A percentile compares a stretch with the other conserved stretches of the same genome.
Evolutionary conservation across 2,888 invertebrate species (phyloP).

Genomic region (Eupeodes latifasciatus): DNA sequence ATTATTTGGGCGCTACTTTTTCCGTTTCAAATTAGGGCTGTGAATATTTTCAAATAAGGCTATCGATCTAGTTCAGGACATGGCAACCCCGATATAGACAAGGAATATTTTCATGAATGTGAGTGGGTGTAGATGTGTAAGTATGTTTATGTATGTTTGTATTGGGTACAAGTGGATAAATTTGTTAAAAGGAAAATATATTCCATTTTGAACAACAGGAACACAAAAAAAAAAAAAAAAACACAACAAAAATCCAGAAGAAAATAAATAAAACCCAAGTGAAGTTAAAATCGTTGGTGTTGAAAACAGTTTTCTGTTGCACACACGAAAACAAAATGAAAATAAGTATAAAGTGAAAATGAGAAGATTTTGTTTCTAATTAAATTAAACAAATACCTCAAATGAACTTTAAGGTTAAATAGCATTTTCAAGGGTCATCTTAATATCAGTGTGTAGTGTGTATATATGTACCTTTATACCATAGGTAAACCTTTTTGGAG

Average conservation of each 20-base stretch:
- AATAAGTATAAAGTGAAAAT: constrained; percentile 19
- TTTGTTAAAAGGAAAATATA: constrained; percentile 35
- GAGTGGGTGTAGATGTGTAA: not conserved
- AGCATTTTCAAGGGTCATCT: constrained; percentile 65
- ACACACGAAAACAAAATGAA: constrained; percentile 11
- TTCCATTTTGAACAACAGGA: constrained; percentile 26
- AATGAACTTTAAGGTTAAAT: constrained; percentile 62
- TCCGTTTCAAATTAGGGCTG: too few relatives aligned
- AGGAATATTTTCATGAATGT: not conserved
- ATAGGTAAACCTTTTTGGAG: not conserved
- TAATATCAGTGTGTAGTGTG: constrained; percentile 10
- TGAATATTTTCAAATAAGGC: too few relatives aligned
- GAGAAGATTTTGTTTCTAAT: constrained; percentile 49
- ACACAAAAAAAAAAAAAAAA: not conserved
- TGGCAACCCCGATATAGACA: too few relatives aligned
- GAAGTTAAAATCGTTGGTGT: not conserved
- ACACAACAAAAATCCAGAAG: not conserved
- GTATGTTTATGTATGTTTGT: not conserved
- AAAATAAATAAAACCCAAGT: not conserved
- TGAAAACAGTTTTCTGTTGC: constrained; percentile 37
- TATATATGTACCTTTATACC: not conserved
- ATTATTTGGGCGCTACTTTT: too few relatives aligned
- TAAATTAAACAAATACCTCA: constrained; percentile 55
- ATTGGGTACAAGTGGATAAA: constrained; percentile 20
- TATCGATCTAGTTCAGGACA: too few relatives aligned